Conservation (phyloP, 1,140 invertebrate species). For the Hyphantria cunea region DNA sequence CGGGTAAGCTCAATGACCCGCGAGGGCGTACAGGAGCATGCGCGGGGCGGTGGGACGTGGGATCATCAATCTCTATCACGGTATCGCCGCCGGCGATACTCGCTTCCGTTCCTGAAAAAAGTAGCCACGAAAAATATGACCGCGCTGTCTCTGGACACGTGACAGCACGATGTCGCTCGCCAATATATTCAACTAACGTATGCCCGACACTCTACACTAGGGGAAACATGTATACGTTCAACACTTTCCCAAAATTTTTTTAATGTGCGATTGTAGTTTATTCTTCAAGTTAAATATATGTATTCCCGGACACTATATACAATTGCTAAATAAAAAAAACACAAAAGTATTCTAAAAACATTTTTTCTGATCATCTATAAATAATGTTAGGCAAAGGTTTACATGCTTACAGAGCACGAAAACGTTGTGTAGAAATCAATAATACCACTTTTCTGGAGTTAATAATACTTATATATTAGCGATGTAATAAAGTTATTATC, state of each 20-base stretch:
- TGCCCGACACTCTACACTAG: slow-evolving; percentile 7
- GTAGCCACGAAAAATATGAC: slow-evolving; percentile 59
- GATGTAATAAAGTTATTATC: slow-evolving; percentile 18
- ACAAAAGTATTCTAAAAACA: too few relatives aligned
- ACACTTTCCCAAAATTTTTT: neutral
- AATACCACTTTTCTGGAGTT: too few relatives aligned
- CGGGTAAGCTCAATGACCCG: slow-evolving; percentile 62
- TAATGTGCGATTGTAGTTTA: too few relatives aligned
- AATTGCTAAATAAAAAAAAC: too few relatives aligned
- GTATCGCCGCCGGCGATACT: slow-evolving; percentile 37
- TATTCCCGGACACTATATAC: too few relatives aligned
- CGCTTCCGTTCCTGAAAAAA: slow-evolving; percentile 47
- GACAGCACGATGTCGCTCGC: slow-evolving; percentile 29
- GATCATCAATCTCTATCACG: slow-evolving; percentile 73
- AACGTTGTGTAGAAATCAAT: too few relatives aligned
- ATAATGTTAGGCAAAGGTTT: too few relatives aligned
- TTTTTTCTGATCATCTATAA: too few relatives aligned
- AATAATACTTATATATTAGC: neutral
- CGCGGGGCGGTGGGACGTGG: slow-evolving; percentile 31
- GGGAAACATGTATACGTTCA: slow-evolving; percentile 7
- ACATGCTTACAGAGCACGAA: too few relatives aligned
- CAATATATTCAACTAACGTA: slow-evolving; percentile 32
- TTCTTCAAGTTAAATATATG: too few relatives aligned
- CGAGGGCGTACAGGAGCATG: slow-evolving; percentile 35
- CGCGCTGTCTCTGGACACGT: slow-evolving; percentile 45